These are phyloP conservation scores for Erithacus rubecula DNA, from an alignment of 2,797 vertebrate species.

Conservation along the genomic window DNA sequence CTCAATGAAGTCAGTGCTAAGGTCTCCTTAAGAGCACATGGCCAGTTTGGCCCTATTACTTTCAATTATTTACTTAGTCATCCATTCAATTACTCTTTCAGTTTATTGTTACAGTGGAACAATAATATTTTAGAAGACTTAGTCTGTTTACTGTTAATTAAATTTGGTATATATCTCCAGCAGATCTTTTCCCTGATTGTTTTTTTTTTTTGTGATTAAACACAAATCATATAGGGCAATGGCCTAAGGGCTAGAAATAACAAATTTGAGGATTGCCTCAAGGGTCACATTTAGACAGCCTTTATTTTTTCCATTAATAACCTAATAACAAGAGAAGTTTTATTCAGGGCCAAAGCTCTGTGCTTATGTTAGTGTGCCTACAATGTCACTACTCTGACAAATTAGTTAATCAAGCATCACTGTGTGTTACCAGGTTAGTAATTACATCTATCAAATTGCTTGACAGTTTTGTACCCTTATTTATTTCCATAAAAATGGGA, in stretches of 20 bases:
- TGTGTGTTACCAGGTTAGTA: background rate
- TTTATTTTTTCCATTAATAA: constrained; percentile 45
- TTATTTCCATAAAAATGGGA: constrained; percentile 12
- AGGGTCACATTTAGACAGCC: background rate
- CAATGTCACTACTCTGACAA: background rate
- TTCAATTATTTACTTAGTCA: background rate
- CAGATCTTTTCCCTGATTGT: background rate
- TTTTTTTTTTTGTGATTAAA: constrained; percentile 33
- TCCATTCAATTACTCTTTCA: background rate
- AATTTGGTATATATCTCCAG: background rate
- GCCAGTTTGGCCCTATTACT: background rate
- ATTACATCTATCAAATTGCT: background rate
- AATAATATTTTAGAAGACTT: background rate
- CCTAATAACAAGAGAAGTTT: background rate
- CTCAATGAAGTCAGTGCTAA: background rate
- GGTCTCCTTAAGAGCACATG: background rate
- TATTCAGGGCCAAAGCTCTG: constrained; percentile 4
- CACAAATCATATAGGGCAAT: background rate
- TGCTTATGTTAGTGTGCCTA: background rate
- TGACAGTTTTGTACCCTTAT: background rate
- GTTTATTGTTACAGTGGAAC: background rate
- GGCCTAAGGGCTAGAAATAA: constrained; percentile 10
- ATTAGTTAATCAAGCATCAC: background rate
- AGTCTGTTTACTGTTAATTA: constrained; percentile 18
- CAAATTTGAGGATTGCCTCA: constrained; percentile 9